Percentiles rank a stretch among this genome's conserved stretches.
Evolutionary conservation across 2,113 vertebrate species (phyloP).

Genomic region (Trogon surrucura): DNA sequence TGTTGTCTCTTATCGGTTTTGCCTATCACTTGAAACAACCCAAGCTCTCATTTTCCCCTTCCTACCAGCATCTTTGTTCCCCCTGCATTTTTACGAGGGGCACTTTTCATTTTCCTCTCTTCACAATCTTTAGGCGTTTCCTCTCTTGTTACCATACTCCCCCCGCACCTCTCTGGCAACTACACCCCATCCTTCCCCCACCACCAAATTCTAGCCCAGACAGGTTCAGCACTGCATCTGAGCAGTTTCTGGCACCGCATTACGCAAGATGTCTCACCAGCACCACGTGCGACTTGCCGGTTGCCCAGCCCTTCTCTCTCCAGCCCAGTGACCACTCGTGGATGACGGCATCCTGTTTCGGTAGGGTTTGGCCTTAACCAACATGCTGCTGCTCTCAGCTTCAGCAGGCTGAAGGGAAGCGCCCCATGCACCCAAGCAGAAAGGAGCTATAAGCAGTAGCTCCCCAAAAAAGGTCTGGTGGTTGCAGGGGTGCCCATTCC

Average conservation of each 20-base stretch:
- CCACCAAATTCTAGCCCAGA: not conserved
- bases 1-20: not conserved
- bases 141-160: not conserved
- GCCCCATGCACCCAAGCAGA: not conserved
- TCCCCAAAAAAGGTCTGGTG: not conserved
- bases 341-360: not conserved
- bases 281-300: accelerated
- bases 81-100: not conserved
- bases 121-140: not conserved
- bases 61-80: not conserved
- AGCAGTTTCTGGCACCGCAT: accelerated
- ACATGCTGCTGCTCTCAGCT: not conserved
- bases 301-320: not conserved
- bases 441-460: accelerated
- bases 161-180: not conserved
- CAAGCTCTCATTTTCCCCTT: not conserved
- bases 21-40: not conserved
- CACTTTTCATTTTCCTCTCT: not conserved
- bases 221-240: not conserved
- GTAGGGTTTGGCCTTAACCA: not conserved
- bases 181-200: accelerated
- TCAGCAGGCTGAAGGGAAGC: not conserved
- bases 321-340: not conserved
- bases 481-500: not conserved
- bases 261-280: not conserved